Conservation (phyloP, 2,888 invertebrate genomes). For the Cryptus armator region DNA sequence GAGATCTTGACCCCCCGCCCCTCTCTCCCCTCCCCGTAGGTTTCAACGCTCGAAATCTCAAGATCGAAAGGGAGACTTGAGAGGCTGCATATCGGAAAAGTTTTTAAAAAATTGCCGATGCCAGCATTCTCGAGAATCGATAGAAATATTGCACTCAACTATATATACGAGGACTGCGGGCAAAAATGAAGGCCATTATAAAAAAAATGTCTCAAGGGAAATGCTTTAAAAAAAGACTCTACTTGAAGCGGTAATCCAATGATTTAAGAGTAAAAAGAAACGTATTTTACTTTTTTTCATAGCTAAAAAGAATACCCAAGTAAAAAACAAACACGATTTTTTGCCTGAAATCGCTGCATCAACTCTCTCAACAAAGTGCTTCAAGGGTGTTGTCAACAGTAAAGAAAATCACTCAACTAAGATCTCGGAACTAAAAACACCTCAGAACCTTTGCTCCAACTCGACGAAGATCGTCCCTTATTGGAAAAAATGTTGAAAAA, state of each 20-base stretch:
- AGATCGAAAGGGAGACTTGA: neutral
- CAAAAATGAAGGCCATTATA: neutral
- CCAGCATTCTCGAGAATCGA: neutral
- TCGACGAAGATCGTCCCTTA: no score
- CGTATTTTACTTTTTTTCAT: no score
- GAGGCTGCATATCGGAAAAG: slow-evolving; percentile 34
- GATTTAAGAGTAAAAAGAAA: no score
- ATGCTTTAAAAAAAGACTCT: neutral
- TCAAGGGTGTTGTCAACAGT: no score
- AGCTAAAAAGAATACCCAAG: no score
- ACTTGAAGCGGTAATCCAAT: neutral
- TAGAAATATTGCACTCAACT: slow-evolving; percentile 1
- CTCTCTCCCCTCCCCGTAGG: neutral
- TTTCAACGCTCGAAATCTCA: slow-evolving; percentile 22
- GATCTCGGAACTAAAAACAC: no score
- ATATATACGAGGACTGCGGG: neutral
- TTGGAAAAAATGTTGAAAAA: no score
- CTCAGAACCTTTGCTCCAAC: no score
- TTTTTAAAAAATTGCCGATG: slow-evolving; percentile 2
- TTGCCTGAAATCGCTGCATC: no score
- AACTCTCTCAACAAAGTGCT: no score
- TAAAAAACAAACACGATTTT: no score
- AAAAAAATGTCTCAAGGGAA: neutral
- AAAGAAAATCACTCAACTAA: no score
- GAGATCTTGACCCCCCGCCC: neutral